Evolutionary conservation across 1,140 invertebrate species (phyloP), one percentile per base, ranked within the genome.

Genomic region (Bursaphelenchus mucronatus): DNA sequence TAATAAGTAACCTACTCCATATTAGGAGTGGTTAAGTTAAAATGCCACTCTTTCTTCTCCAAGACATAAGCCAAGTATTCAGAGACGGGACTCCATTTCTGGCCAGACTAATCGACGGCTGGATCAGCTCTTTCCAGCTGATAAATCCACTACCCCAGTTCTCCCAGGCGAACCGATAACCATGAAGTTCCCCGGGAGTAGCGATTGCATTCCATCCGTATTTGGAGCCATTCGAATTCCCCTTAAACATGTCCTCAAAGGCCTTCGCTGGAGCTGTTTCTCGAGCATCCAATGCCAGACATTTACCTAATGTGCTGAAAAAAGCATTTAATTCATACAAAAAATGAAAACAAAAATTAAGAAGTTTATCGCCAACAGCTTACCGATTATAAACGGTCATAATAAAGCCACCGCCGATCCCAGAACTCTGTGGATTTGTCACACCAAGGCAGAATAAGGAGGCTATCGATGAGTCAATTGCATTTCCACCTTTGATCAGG

Each of bases 171-270:
- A 87, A 85, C 87, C 89, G 89, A 78, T 92, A 92, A 3, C 92
- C 94, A 63, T 87, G 87, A 0, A 95, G 76, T 82, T 96, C 92
- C 3, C 93, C 94, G 6, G 93, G 93, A 10, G 95, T 89, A 0
- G 86, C 90, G 21, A 93, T 87, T 5, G 92, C 84, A 9, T 91
- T 76, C 0, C 87, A 86, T 64, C 92, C 78, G 55, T 81, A 81
- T 71, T 80, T 80, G 0, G 87, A 83, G 10, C 83, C 82, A 7
- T 82, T 79, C 9, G 82, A 68, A 73, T 87, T 83, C 0, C 85
- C 83, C 46, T 86, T 81, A 77, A 86, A 94, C 89, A 93, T 90
- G 62, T 88, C 84, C 45, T 82, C 78, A 17, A 82, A 83, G 13
- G 89, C 85, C 0, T 83, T 84, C 1, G 82, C 79, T 0, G 92